A percentile compares a stretch with the other conserved stretches of the same genome.
Conservation (phyloP, 2,888 invertebrate species). For the Epistrophe eligans region DNA sequence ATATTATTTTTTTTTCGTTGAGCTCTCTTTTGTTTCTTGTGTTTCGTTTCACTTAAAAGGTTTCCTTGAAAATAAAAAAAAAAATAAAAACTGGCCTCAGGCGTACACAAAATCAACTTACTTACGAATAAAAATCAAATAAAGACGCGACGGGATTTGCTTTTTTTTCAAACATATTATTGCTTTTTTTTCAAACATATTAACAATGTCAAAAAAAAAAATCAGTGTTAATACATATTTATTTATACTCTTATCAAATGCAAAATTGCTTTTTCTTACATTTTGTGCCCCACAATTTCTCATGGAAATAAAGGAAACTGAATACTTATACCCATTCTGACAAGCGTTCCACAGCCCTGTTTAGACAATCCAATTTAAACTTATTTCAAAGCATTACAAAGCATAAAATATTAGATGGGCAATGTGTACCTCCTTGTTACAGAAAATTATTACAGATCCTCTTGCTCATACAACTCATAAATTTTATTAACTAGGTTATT, state of each 20-base stretch:
- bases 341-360: too few species aligned
- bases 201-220: constrained; percentile 1
- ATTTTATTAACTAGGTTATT: too few species aligned
- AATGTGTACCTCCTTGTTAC: too few species aligned
- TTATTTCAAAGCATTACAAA: too few species aligned
- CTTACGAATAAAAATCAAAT: not conserved
- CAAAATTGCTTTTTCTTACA: not conserved
- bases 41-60: not conserved
- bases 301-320: too few species aligned
- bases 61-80: not conserved
- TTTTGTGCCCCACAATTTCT: too few species aligned
- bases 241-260: too few species aligned
- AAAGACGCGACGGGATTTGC: not conserved
- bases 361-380: too few species aligned
- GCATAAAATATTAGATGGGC: too few species aligned
- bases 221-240: not conserved
- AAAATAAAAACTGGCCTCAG: not conserved
- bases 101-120: not conserved
- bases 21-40: not conserved
- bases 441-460: too few species aligned
- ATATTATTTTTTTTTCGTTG: not conserved
- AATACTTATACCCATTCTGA: too few species aligned
- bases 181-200: not conserved
- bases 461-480: too few species aligned
- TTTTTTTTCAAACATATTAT: not conserved